These are phyloP conservation scores for Hirudo medicinalis DNA, from an alignment of 1,140 invertebrate genomes.

Conservation along the genomic window DNA sequence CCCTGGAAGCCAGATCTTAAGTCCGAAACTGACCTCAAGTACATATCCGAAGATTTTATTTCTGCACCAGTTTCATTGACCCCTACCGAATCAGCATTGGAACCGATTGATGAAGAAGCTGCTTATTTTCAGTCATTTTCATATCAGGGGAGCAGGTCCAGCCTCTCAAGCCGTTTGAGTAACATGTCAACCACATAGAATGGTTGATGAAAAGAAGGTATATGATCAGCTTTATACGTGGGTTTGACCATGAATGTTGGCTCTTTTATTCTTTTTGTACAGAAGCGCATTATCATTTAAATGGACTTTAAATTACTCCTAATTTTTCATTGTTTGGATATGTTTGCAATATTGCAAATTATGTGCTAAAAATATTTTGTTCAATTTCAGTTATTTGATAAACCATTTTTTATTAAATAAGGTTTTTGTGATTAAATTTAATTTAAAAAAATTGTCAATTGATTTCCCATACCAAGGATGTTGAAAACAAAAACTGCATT, in stretches of 20 bases:
- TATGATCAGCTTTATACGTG: too few relatives aligned
- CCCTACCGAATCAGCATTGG: slow-evolving; percentile 27
- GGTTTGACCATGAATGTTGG: too few relatives aligned
- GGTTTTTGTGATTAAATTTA: too few relatives aligned
- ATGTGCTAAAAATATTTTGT: background rate
- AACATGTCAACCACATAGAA: slow-evolving; percentile 13
- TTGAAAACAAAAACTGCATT: too few relatives aligned
- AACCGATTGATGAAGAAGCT: slow-evolving; percentile 42
- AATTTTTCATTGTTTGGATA: background rate
- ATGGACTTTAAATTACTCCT: background rate
- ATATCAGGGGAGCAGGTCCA: slow-evolving; percentile 47
- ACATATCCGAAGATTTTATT: slow-evolving; percentile 40
- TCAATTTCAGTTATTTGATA: slow-evolving; percentile 25
- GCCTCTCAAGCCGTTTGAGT: slow-evolving; percentile 26
- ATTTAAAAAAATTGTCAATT: too few relatives aligned
- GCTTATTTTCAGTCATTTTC: slow-evolving; percentile 63
- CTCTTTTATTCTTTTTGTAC: background rate
- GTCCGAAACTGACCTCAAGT: slow-evolving; percentile 36
- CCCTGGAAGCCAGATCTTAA: slow-evolving; percentile 39
- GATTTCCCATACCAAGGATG: too few relatives aligned
- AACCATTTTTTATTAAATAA: slow-evolving; percentile 42
- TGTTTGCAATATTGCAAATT: background rate
- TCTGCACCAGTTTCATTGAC: slow-evolving; percentile 33
- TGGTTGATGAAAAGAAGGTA: background rate
- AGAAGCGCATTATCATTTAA: background rate